A percentile compares a stretch with the other conserved stretches of the same genome.
phyloP scores from a whole-genome alignment of 2,797 vertebrate genomes.

The Tadarida brasiliensis region DNA sequence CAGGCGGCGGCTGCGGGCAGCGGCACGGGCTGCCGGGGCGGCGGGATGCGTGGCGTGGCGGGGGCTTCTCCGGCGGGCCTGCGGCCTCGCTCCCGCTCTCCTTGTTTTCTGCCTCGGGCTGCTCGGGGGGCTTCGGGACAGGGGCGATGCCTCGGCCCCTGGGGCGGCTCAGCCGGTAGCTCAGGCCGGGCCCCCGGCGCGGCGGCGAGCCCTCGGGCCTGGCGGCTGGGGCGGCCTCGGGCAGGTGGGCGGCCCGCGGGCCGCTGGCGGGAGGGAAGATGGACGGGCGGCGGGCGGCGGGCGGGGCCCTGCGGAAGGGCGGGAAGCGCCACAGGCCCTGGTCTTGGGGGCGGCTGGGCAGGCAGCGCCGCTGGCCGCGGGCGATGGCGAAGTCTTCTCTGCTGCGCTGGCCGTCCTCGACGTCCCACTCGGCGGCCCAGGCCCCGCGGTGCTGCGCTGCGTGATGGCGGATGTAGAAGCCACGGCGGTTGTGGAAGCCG shows the following conservation, averaged over 20 bases:
- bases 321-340: background rate
- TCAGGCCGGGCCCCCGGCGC: fast-evolving
- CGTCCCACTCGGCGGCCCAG: background rate
- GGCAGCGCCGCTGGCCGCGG: background rate
- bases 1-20: fast-evolving
- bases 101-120: background rate
- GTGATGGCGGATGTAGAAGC: background rate
- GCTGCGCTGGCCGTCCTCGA: background rate
- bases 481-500: background rate
- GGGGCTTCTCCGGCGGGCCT: background rate
- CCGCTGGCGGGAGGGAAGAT: background rate
- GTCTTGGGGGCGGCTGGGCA: background rate
- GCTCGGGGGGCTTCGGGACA: background rate
- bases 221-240: fast-evolving
- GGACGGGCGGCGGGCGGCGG: fast-evolving
- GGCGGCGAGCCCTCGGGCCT: fast-evolving
- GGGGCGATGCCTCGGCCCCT: background rate
- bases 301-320: background rate
- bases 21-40: fast-evolving
- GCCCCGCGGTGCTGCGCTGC: fast-evolving
- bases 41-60: background rate
- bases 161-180: background rate
- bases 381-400: background rate
- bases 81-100: fast-evolving
- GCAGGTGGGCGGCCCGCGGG: background rate